Base-by-base conservation (phyloP, 2,113 vertebrate species). In the Anas platyrhynchos region DNA sequence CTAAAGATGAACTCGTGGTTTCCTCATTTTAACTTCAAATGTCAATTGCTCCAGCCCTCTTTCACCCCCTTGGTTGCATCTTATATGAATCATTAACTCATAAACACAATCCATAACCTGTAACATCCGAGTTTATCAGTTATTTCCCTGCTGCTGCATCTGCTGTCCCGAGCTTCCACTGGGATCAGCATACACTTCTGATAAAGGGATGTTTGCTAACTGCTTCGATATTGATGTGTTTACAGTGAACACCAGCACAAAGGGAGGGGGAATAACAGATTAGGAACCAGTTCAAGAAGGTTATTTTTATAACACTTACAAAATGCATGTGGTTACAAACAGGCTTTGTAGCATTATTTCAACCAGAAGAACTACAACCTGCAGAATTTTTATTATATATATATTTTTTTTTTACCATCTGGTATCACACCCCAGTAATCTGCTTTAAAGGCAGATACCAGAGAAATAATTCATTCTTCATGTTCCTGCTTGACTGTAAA, bases 201-300 rank as follows among this genome's bases (percentile, higher is more conserved):
- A 94, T 81, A 96, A 96, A 94, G 79, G 52, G 86, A 65, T 77
- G 61, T 91, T 96, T 97, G 46, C 72, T 86, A 83, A 89, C 93
- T 93, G 55, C 74, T 95, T 95, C 92, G 34, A 36, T 89, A 97
- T 91, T 95, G 88, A 96, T 98, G 91, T 91, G 92, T 96, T 98
- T 97, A 95, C 88, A 77, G 58, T 78, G 87, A 95, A 94, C 61
- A 91, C 38, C 16, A 6, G 71, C 88, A 85, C 9, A 43, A 79
- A 92, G 79, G n/a, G 79, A 88, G 73, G 52, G 26, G 17, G 86
- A 96, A 95, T 95, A 93, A 95, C 46, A 89, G 91, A 97, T 95
- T 89, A 97, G 83, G 91, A 74, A 84, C 38, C 62, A 75, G 77
- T 80, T 86, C 58, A 94, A 96, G 89, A 54, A 92, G 62, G 58